These are phyloP conservation scores for Platygyra sinensis DNA, from an alignment of 64 coral and sea anemone species.

Conservation along the genomic window DNA sequence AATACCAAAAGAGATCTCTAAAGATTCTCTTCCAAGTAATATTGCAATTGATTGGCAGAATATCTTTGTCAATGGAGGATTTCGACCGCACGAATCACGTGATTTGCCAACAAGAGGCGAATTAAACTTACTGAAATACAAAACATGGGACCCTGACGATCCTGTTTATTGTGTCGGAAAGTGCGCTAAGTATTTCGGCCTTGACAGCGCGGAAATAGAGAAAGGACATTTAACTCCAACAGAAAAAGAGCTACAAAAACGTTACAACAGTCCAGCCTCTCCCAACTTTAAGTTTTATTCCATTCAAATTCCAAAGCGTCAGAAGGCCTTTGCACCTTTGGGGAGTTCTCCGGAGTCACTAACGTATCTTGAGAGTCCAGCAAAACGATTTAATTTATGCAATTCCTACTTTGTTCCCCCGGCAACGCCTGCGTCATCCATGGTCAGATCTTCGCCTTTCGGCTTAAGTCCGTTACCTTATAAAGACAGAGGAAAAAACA, in stretches of 20 bases:
- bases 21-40: background rate
- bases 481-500: background rate
- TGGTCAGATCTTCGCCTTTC: background rate
- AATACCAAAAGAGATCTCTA: background rate
- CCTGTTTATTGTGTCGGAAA: slow-evolving; percentile 15
- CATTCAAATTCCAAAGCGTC: background rate
- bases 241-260: background rate
- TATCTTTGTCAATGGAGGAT: slow-evolving; percentile 42
- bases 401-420: slow-evolving; percentile 2
- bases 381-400: background rate
- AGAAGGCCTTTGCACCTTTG: background rate
- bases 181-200: slow-evolving; percentile 56
- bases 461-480: background rate
- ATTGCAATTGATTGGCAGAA: slow-evolving; percentile 35
- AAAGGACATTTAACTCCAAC: background rate
- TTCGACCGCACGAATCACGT: slow-evolving; percentile 59
- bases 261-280: background rate
- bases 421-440: background rate
- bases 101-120: slow-evolving; percentile 55
- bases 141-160: slow-evolving; percentile 35
- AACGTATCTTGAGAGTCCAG: background rate
- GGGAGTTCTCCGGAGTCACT: background rate
- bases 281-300: background rate
- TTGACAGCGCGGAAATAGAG: background rate
- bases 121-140: slow-evolving; percentile 36